These are phyloP conservation scores for Oxytorus armatus DNA, from an alignment of 2,888 invertebrate genomes.

Conservation along the genomic window DNA sequence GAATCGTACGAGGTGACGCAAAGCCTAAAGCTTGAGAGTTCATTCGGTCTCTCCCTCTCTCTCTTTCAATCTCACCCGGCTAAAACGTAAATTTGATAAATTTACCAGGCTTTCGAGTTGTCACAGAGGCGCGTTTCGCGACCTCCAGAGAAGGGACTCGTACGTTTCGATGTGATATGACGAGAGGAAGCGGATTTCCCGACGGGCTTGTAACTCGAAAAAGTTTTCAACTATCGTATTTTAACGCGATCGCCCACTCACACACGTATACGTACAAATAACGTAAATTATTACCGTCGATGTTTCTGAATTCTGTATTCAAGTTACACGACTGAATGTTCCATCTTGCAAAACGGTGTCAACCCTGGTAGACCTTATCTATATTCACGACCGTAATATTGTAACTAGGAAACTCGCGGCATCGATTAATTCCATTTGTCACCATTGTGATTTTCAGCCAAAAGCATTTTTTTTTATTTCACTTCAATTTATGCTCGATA, in stretches of 20 bases:
- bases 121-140: neutral
- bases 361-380: neutral
- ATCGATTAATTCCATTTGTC: too few species aligned
- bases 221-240: constrained; percentile 52
- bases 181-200: constrained; percentile 59
- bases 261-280: neutral
- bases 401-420: neutral
- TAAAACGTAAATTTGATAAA: constrained; percentile 30
- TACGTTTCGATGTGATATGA: constrained; percentile 37
- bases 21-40: constrained; percentile 17
- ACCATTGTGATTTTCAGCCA: too few species aligned
- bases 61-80: neutral
- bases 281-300: neutral
- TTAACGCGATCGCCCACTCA: constrained; percentile 5
- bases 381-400: neutral
- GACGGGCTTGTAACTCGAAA: constrained; percentile 26
- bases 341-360: neutral
- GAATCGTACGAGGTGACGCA: constrained; percentile 3
- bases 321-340: neutral
- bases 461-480: too few species aligned
- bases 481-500: too few species aligned
- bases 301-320: neutral
- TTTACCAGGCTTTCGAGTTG: constrained; percentile 23
- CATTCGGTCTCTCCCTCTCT: neutral
- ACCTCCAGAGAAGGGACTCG: constrained; percentile 10